phyloP scores from a whole-genome alignment of 2,797 vertebrate genomes.

The Periparus ater region DNA sequence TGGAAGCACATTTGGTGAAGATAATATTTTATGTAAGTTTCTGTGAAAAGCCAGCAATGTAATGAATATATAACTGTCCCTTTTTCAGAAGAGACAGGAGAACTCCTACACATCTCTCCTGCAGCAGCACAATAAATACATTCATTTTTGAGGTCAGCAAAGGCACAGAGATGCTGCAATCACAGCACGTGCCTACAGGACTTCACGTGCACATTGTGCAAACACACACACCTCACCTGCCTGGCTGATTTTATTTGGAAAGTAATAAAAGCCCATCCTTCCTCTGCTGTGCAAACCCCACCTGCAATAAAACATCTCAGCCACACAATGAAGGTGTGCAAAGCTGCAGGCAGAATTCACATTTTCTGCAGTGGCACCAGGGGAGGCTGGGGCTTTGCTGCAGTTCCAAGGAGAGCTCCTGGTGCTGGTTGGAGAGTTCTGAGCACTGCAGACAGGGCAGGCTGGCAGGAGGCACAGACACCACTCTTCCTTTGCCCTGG shows the following conservation, averaged over 20 bases:
- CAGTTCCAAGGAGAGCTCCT: not conserved
- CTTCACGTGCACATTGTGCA: not conserved
- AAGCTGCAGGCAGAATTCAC: not conserved
- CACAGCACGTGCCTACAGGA: not conserved
- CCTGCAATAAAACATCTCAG: not conserved
- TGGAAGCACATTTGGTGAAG: not conserved
- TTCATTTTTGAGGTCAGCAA: not conserved
- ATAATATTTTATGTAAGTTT: not conserved
- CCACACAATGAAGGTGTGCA: not conserved
- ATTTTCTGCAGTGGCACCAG: not conserved
- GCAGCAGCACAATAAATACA: not conserved
- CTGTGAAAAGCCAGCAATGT: not conserved
- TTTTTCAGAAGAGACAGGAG: not conserved
- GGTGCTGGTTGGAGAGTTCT: not conserved
- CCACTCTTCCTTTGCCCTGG: not conserved
- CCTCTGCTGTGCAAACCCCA: not conserved
- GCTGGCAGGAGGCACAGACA: not conserved
- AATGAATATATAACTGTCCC: not conserved
- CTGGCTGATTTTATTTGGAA: not conserved
- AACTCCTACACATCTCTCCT: not conserved
- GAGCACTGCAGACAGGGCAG: not conserved
- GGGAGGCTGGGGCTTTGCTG: not conserved
- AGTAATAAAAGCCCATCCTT: not conserved
- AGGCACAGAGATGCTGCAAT: not conserved
- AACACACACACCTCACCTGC: not conserved